Percentiles rank a stretch among this genome's conserved stretches.
Evolutionary conservation across 2,113 vertebrate species (phyloP).

Genomic region (Parus major): DNA sequence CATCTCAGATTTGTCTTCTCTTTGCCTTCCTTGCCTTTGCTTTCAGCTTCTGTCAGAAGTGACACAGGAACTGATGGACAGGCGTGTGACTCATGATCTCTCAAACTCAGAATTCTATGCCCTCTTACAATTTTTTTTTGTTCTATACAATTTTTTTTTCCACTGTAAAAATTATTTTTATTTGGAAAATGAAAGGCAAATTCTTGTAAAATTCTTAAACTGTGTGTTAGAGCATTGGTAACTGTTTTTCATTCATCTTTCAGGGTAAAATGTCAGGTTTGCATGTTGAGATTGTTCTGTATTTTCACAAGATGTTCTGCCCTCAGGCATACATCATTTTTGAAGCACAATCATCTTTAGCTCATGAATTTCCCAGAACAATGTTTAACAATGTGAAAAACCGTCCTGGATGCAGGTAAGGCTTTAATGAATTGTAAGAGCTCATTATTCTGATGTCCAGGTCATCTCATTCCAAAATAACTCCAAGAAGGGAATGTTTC

Average conservation of each 20-base stretch:
- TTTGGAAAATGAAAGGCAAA: neutral
- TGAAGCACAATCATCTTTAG: neutral
- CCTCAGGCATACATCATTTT: neutral
- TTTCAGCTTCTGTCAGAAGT: neutral
- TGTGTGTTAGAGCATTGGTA: neutral
- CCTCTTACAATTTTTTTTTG: neutral
- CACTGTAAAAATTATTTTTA: neutral
- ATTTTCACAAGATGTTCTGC: neutral
- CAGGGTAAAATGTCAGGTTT: neutral
- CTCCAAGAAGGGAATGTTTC: neutral
- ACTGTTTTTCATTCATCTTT: neutral
- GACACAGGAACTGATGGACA: neutral
- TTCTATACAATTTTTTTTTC: neutral
- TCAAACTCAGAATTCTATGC: neutral
- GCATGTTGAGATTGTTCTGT: neutral
- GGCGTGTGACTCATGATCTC: rapidly evolving
- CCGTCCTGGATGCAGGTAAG: neutral
- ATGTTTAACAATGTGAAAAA: neutral
- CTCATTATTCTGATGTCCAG: neutral
- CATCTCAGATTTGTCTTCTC: neutral
- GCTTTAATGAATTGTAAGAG: neutral
- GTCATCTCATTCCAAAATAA: neutral
- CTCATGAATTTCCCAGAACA: neutral
- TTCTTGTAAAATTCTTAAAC: neutral
- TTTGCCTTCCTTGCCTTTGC: neutral